Evolutionary conservation across 2,113 vertebrate genomes (phyloP), one percentile per base, ranked within the genome.

Genomic region (Otus sunia): DNA sequence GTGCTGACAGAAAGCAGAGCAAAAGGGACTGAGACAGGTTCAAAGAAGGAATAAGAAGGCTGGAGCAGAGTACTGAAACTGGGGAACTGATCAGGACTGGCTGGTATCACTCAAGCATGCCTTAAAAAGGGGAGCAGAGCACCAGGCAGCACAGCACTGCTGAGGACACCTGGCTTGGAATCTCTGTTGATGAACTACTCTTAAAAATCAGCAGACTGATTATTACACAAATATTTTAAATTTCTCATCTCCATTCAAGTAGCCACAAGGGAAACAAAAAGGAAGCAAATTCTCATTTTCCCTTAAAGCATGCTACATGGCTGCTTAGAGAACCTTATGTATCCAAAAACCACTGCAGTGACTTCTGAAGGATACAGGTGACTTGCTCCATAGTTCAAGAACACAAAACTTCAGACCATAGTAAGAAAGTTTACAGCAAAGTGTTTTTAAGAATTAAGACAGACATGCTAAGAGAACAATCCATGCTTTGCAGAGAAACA

Each of bases 51-150:
- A 1, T 10, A 34, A 37, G 67, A 47, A 26, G 27, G n/a, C 26
- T 75, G n/a, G 9, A 52, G 60, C 3, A 7, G 36, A 60, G 49
- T 3, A 37, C 2, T 20, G 67, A 41, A 55, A 15, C 10, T 0
- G 0, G 0, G 1, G 55, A 19, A 41, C 4, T 11, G 37, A 22
- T 7, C 1, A 3, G 63, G 58, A 62, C 59, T 10, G 17, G 34
- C 36, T 59, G 63, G 8, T 14, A 43, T 20, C 58, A 72, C 11
- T 23, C 43, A 78, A 36, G 60, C 5, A 2, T 2, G 27, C 75
- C 50, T 58, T 36, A 10, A 36, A 55, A 36, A 37, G 6, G 4
- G 20, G 56, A 86, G 41, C 36, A 62, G 18, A 53, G 19, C 86
- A 56, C 36, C 36, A 36, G 12, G 36, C 56, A 41, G 62, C 29